Base-by-base conservation (phyloP, 2,888 invertebrate genomes). In the Pristionchus entomophagus region DNA sequence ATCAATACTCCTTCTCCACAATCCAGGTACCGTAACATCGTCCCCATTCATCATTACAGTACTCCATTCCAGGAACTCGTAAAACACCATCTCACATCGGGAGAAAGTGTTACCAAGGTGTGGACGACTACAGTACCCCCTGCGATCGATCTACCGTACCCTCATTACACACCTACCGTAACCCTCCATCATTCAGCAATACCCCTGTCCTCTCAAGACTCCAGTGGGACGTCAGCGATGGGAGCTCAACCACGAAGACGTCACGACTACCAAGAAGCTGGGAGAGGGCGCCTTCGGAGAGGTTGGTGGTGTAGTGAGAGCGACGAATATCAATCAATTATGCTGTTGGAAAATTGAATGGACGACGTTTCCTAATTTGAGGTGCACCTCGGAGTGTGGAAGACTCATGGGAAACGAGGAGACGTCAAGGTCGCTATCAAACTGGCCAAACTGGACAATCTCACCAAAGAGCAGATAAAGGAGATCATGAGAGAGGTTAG, bases 241-340 rank as follows among this genome's bases (percentile, higher is more conserved):
- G 91, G 92, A 91, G 73, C 88, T 89, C 26, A 77, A 84, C 6
- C 92, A 91, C 78, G 88, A 88, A 5, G 89, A 91, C 65, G 89
- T 92, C 86, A 86, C 85, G n/a, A 78, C 88, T 14, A 87, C 88
- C 45, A 91, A 90, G 86, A 91, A 91, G 86, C 85, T 91, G 32
- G 92, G 92, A 8, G 91, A 91, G 84, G 90, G 92, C 35, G 91
- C 91, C 12, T 91, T 91, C 83, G 91, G 91, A 56, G 91, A 91
- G 78, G 91, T 91, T 78, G 51, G 49, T 78, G 78, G n/a, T n/a
- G n/a, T n/a, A n/a, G n/a, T n/a, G n/a, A n/a, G 77, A 4, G 10
- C 22, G 38, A 69, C 22, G 38, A 69, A 19, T 26, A 6, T 17
- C 8, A 69, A 69, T 35, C 3, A n/a, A 2, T 19, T 51, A 80